A percentile compares a stretch with the other conserved stretches of the same genome.
phyloP scores from a whole-genome alignment of 2,888 invertebrate species.

The Melangyna quadrimaculata region DNA sequence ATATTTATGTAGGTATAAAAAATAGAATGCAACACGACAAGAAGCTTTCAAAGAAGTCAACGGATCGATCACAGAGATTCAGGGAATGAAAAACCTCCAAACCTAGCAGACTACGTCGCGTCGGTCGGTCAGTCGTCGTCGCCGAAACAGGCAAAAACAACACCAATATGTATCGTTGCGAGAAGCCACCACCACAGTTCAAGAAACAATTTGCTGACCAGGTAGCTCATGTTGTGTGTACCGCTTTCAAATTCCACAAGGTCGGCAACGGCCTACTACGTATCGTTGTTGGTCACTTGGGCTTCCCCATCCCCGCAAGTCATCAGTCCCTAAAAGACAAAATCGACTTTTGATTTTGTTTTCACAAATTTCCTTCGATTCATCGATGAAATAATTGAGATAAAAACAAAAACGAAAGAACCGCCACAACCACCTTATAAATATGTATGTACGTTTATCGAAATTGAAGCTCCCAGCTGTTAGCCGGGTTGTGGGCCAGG shows the following conservation, averaged over 20 bases:
- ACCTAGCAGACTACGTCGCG: slow-evolving; percentile 30
- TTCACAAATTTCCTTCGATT: slow-evolving; percentile 70
- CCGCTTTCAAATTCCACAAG: slow-evolving; percentile 74
- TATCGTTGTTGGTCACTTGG: slow-evolving; percentile 61
- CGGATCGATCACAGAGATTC: slow-evolving; percentile 67
- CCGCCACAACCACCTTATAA: slow-evolving; percentile 73
- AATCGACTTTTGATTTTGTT: slow-evolving; percentile 65
- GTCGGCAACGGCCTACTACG: slow-evolving; percentile 71
- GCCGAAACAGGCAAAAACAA: slow-evolving; percentile 11
- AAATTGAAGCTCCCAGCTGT: slow-evolving; percentile 72
- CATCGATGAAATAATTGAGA: slow-evolving; percentile 74
- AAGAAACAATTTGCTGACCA: slow-evolving; percentile 67
- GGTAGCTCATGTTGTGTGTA: slow-evolving; percentile 60
- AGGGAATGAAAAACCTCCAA: slow-evolving; percentile 38
- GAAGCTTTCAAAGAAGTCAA: slow-evolving; percentile 61
- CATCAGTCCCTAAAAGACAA: slow-evolving; percentile 21
- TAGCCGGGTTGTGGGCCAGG: slow-evolving; percentile 16
- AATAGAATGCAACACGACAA: slow-evolving; percentile 45
- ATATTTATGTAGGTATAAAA: slow-evolving; percentile 10
- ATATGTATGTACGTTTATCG: slow-evolving; percentile 73
- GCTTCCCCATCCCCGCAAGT: slow-evolving; percentile 42
- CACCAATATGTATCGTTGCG: slow-evolving; percentile 46
- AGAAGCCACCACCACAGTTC: slow-evolving; percentile 53
- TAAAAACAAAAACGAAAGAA: slow-evolving; percentile 73
- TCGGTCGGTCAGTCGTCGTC: not conserved